Base-by-base conservation (phyloP, 2,888 invertebrate species). In the Adelognathus sp. region DNA sequence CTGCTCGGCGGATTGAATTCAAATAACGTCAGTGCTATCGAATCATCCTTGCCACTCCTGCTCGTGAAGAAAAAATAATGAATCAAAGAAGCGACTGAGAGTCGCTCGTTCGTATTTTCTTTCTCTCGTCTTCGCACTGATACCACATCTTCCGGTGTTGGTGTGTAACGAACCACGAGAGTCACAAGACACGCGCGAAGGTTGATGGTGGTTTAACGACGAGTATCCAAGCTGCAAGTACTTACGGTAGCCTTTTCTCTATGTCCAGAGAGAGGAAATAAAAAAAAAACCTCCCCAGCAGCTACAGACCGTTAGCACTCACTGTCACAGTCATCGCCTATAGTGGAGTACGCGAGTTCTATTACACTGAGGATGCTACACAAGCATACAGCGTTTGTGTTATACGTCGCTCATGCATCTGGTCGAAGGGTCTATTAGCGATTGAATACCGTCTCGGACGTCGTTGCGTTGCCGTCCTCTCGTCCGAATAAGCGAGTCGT, bases 171-270 rank as follows among this genome's bases (percentile, higher is more conserved):
- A 31, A 41, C 52, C 9, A 71, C 71, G 29, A 63, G 54, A 72
- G 54, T 63, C 41, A n/a, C 52, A 41, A 41, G 63, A 54, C 41
- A 63, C 63, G 39, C 61, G 54, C 52, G 29, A 63, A 27, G 50
- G 36, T 70, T 70, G 56, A 70, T 70, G 71, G 50, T 31, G 31
- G 29, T 61, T 44, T 72, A 72, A 72, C 63, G 71, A 72, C 61
- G 41, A 63, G 41, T 31, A 39, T 44, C 54, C 52, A 63, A 72
- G 52, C 67, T 16, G 7, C 24, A 16, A 50, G 14, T 4, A 41
- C 39, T 36, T 41, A n/a, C n/a, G 58, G 6, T n/a, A 33, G 58
- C 41, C 29, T 2, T 7, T 16, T 36, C 1, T 1, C 50, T 50
- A 3, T 24, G 21, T 50, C 50, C 11, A 21, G 46, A 21, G 46